Conservation (phyloP, 2,888 invertebrate species). For the Thymelicus sylvestris region DNA sequence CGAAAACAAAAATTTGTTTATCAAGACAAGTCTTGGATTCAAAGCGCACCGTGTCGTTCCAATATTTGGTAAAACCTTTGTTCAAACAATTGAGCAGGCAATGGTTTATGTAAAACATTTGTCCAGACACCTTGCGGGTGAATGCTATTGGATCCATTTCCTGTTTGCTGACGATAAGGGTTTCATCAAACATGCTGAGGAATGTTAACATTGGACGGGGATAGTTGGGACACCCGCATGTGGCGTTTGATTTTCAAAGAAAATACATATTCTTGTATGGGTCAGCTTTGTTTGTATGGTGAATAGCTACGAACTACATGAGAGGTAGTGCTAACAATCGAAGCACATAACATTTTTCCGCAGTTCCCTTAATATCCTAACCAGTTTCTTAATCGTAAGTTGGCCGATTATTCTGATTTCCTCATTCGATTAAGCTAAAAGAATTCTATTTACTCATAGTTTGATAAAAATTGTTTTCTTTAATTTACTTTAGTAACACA, state of each 20-base stretch:
- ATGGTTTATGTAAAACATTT: constrained; percentile 54
- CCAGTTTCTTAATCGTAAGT: too few species aligned
- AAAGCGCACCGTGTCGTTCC: constrained; percentile 55
- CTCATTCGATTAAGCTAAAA: too few species aligned
- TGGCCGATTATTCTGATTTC: too few species aligned
- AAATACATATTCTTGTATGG: constrained; percentile 3
- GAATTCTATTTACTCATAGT: too few species aligned
- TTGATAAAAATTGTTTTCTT: too few species aligned
- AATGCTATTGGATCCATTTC: constrained; percentile 57
- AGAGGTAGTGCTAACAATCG: too few species aligned
- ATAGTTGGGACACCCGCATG: constrained; percentile 38
- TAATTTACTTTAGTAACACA: neutral
- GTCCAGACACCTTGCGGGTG: constrained; percentile 52
- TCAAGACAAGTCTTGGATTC: constrained; percentile 52
- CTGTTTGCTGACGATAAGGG: constrained; percentile 66
- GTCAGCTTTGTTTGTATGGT: neutral
- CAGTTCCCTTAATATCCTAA: too few species aligned
- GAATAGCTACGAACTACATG: neutral
- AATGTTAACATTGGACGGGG: constrained; percentile 53
- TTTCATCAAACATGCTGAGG: constrained; percentile 58
- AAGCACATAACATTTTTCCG: too few species aligned
- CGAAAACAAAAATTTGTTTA: constrained; percentile 49
- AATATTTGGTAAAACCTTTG: constrained; percentile 60
- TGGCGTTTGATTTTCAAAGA: constrained; percentile 14
- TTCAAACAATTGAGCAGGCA: constrained; percentile 52